Base-by-base conservation (phyloP, 2,797 vertebrate species). In the Todus mexicanus region DNA sequence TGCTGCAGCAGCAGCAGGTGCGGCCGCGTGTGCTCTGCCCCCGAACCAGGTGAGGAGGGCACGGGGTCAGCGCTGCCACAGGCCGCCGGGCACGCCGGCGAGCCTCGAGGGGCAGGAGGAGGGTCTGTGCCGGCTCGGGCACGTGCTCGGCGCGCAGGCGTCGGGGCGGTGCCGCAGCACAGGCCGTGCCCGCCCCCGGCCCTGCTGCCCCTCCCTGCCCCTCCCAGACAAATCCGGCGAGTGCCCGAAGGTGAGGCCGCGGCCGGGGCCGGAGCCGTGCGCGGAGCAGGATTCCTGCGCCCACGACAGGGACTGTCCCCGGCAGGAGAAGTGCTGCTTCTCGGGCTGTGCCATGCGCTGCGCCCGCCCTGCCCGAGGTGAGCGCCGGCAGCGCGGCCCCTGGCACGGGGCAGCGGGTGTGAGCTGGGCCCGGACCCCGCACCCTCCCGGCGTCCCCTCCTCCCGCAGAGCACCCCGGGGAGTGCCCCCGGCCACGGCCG, bases 301-400 rank as follows among this genome's bases (percentile, higher is more conserved):
- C 61, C 94, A 95, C 3, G 87, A 93, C 91, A 66, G 93, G 65
- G 84, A 96, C 79, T 95, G 95, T 48, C 53, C 93, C 65, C 72
- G 69, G 43, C 93, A 91, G 87, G 47, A 95, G 72, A 96, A 96
- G 12, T 94, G 94, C 87, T 96, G 94, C 69, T 95, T 93, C 83
- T 85, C 90, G 0, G 85, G 91, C 95, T 96, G 95, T 0, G 68
- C 87, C 84, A 89, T 93, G 94, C 37, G 0, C 87, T 92, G 94
- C 26, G 1, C 38, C 69, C 90, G 21, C 72, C 89, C 89, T 13
- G 87, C 91, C 60, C 57, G 13, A 54, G 94, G 95, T 96, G 74
- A 95, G 70, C 2, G 0, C 0, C n/a, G 54, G 35, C 54, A 50
- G 37, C 51, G n/a, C n/a, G 1, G 66, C 18, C 66, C 17, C 11